Base-by-base conservation (phyloP, 2,888 invertebrate genomes). In the Branchinecta sandiegonensis region DNA sequence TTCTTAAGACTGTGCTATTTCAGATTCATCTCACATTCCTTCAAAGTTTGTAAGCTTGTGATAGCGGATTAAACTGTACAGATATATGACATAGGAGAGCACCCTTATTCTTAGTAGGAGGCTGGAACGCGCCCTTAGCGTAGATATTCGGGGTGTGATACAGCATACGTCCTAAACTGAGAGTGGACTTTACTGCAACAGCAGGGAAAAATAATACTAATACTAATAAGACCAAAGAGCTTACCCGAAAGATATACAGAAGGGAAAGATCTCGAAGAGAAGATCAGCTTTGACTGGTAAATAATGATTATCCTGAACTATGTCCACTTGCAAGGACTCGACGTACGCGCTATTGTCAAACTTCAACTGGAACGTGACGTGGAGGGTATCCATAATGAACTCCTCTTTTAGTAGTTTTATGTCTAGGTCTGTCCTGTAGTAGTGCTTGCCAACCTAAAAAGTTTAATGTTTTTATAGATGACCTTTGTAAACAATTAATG, bases 191-290 rank as follows among this genome's bases (percentile, higher is more conserved):
- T 23, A 23, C 4, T 23, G 4, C 4, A 23, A n/a, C n/a, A n/a
- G n/a, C n/a, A n/a, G n/a, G n/a, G 37, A 14, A n/a, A 14, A 37
- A 6, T 47, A n/a, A 13, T 50, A 37, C 50, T n/a, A 67, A n/a
- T n/a, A n/a, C n/a, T n/a, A n/a, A n/a, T n/a, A 67, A 14, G 17
- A 65, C 37, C 37, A 1, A 13, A 9, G 12, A 65, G 81, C 84
- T 81, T 79, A 90, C 88, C 92, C 90, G 78, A 96, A 96, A 64
- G 95, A 94, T 73, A 97, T 89, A 79, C 94, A 94, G 82, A 97
- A 97, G 2, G 97, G 96, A 78, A 97, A 97, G 76, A 96, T 92
- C 78, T 96, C 94, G 75, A 96, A 94, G 65, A 96, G 82, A 46
- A 94, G 88, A 11, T 90, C 87, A 0, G 92, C 90, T 75, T 88